Percentiles rank a stretch among this genome's conserved stretches.
Evolutionary conservation across 2,113 vertebrate genomes (phyloP).

Genomic region (Phrynosoma platyrhinos): DNA sequence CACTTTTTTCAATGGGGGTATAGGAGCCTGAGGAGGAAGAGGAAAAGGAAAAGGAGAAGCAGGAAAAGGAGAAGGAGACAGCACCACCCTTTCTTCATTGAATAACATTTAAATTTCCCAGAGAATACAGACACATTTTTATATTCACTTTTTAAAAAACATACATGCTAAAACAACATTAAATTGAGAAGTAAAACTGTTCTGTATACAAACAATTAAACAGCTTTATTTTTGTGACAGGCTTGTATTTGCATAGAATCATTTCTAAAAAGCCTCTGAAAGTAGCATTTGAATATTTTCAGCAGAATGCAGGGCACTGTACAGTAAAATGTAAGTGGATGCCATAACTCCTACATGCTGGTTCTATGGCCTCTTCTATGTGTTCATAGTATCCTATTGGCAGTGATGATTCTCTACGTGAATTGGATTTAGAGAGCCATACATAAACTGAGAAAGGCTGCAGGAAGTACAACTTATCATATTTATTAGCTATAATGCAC

Average conservation of each 20-base stretch:
- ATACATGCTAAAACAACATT: not conserved
- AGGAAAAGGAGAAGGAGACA: not conserved
- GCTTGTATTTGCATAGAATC: not conserved
- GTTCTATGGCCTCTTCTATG: not conserved
- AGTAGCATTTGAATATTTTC: conserved; percentile 21
- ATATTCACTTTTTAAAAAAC: not conserved
- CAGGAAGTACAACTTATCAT: conserved; percentile 20
- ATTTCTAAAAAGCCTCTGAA: conserved; percentile 1
- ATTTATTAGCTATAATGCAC: conserved; percentile 35
- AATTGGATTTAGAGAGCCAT: conserved; percentile 23
- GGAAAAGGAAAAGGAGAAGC: not conserved
- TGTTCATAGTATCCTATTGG: not conserved
- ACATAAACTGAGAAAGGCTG: not conserved
- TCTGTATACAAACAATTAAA: not conserved
- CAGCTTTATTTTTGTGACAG: not conserved
- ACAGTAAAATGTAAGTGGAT: conserved; percentile 11
- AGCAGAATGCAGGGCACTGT: not conserved
- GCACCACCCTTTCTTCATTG: not conserved
- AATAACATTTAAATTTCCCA: not conserved
- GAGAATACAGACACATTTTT: not conserved
- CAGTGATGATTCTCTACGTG: not conserved
- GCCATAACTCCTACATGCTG: not conserved
- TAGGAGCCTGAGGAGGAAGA: too few species aligned
- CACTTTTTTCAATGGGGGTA: not conserved
- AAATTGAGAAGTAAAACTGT: not conserved